Evolutionary conservation across 2,113 vertebrate species (phyloP).

Genomic region (Odocoileus virginianus): DNA sequence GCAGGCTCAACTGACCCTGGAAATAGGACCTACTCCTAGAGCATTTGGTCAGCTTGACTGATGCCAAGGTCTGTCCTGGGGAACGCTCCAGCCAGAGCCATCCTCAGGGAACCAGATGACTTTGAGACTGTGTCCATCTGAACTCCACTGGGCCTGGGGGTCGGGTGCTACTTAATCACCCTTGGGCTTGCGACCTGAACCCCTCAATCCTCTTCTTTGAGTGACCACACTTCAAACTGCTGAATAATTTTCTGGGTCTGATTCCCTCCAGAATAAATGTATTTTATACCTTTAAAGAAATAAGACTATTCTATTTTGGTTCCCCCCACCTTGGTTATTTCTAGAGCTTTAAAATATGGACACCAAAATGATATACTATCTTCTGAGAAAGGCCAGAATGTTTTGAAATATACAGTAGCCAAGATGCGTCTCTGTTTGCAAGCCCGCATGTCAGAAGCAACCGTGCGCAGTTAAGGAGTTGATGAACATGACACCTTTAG

Average conservation of each 20-base stretch:
- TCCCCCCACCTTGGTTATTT: neutral
- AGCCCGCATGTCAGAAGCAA: neutral
- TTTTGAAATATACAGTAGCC: neutral
- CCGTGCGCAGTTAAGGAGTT: fast-evolving
- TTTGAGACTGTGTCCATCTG: neutral
- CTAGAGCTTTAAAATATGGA: neutral
- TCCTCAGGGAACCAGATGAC: neutral
- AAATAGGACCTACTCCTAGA: neutral
- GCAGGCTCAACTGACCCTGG: neutral
- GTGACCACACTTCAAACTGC: neutral
- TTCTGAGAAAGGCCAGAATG: neutral
- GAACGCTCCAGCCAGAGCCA: fast-evolving
- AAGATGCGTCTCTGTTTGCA: neutral
- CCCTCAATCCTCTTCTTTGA: neutral
- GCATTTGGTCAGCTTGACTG: neutral
- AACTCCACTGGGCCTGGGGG: fast-evolving
- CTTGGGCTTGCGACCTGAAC: neutral
- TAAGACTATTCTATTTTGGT: neutral
- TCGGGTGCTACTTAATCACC: neutral
- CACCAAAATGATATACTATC: neutral
- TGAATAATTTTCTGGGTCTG: neutral
- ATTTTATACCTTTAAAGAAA: neutral
- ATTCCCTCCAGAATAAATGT: neutral
- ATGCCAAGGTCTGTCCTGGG: neutral
- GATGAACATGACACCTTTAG: neutral